Evolutionary conservation across 1,140 invertebrate species (phyloP).

Genomic region (Drosophila ananassae): DNA sequence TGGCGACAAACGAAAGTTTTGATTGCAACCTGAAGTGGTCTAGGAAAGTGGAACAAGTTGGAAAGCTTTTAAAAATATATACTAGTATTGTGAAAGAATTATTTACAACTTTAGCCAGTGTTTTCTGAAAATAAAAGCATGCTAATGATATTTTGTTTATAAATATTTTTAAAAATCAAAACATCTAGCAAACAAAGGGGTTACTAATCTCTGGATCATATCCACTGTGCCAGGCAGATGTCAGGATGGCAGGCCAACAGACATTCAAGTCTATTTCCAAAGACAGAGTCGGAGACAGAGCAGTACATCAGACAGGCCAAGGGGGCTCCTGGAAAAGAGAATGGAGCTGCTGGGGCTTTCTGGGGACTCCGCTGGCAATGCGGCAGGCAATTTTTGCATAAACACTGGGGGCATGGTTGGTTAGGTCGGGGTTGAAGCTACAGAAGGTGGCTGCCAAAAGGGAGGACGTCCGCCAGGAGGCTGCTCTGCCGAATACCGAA

Average conservation of each 20-base stretch:
- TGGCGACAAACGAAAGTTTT: not conserved
- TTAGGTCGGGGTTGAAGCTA: conserved; percentile 36
- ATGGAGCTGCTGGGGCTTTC: not conserved
- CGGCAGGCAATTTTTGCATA: conserved; percentile 69
- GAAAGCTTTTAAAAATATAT: too few species aligned
- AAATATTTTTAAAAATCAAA: not conserved
- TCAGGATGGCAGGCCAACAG: conserved; percentile 25
- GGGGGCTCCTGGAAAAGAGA: not conserved
- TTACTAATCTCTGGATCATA: not conserved
- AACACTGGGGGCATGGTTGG: conserved; percentile 54
- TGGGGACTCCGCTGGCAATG: not conserved
- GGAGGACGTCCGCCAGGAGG: conserved; percentile 25
- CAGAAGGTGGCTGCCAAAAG: not conserved
- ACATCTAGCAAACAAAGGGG: not conserved
- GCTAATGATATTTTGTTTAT: too few species aligned
- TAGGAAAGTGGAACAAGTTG: too few species aligned
- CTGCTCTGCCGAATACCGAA: conserved; percentile 26
- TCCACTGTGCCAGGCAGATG: conserved; percentile 21
- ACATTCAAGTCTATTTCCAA: conserved; percentile 64
- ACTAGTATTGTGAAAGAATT: too few species aligned
- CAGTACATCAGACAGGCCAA: conserved; percentile 11
- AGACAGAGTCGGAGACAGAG: conserved; percentile 17
- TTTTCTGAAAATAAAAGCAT: too few species aligned
- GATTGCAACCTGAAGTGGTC: not conserved
- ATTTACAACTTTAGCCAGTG: too few species aligned